A percentile compares a stretch with the other conserved stretches of the same genome.
These are phyloP conservation scores for Penaeus japonicus DNA, from an alignment of 1,140 invertebrate species.

Conservation along the genomic window DNA sequence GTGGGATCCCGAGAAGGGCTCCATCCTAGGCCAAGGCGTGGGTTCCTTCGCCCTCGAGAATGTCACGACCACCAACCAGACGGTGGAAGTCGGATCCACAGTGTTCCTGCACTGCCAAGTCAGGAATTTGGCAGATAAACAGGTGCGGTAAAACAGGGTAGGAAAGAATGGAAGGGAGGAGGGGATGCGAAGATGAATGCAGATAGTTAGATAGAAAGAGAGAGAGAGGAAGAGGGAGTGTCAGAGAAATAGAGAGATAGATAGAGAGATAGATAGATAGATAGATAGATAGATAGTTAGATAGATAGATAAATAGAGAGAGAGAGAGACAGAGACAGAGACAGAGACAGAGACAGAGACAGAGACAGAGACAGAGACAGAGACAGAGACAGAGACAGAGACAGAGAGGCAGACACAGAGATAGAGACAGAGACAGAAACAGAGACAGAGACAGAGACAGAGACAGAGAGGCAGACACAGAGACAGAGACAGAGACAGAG, in stretches of 20 bases:
- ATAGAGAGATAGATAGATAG: constrained; percentile 16
- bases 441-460: too few relatives aligned
- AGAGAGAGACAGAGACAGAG: neutral
- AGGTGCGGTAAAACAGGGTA: constrained; percentile 38
- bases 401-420: neutral
- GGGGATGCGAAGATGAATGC: neutral
- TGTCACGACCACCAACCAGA: constrained; percentile 55
- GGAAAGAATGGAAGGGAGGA: neutral
- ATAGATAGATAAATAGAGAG: neutral
- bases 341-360: neutral
- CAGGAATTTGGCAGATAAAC: constrained; percentile 58
- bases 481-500: too few relatives aligned
- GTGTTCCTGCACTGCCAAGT: constrained; percentile 60
- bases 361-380: too few relatives aligned
- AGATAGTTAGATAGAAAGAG: constrained; percentile 26
- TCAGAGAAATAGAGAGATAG: constrained; percentile 20
- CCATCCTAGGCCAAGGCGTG: constrained; percentile 38
- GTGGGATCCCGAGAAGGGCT: constrained; percentile 54
- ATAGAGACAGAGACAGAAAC: too few relatives aligned
- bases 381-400: neutral
- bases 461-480: too few relatives aligned
- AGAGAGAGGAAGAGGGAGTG: constrained; percentile 11
- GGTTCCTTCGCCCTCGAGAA: constrained; percentile 16
- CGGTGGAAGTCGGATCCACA: constrained; percentile 57
- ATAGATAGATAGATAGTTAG: constrained; percentile 6